Percentiles rank a stretch among this genome's conserved stretches.
phyloP scores from a whole-genome alignment of 2,113 vertebrate genomes.

The Polypterus senegalus region DNA sequence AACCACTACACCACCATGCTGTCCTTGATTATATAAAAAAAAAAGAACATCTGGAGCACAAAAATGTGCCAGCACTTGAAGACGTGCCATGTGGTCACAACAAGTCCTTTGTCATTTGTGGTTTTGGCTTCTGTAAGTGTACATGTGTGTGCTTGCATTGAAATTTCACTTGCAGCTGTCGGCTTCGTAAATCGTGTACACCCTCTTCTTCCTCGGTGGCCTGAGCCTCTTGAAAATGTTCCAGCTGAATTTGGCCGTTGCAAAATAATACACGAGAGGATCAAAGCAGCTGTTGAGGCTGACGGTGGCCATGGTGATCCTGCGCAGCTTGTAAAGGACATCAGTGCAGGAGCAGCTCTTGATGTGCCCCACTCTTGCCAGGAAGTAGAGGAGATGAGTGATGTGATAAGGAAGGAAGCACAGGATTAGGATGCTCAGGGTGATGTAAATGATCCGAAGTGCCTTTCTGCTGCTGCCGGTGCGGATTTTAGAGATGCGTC shows the following conservation, averaged over 20 bases:
- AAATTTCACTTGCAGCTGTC: not conserved
- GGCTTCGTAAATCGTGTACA: conserved; percentile 35
- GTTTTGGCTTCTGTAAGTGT: too few relatives aligned
- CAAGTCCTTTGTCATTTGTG: too few relatives aligned
- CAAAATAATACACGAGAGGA: conserved; percentile 59
- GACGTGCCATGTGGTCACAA: too few relatives aligned
- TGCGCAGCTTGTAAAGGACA: conserved; percentile 34
- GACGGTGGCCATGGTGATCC: conserved; percentile 46
- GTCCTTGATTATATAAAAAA: too few relatives aligned
- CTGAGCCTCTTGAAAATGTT: conserved; percentile 13
- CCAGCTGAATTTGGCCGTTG: conserved; percentile 41
- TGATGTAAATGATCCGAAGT: conserved; percentile 43
- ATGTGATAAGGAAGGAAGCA: conserved; percentile 60
- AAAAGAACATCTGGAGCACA: too few relatives aligned
- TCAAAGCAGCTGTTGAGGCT: conserved; percentile 63
- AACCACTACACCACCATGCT: too few relatives aligned
- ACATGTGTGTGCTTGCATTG: too few relatives aligned
- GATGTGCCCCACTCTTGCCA: conserved; percentile 31
- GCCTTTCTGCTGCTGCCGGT: conserved; percentile 39
- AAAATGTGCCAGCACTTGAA: too few relatives aligned
- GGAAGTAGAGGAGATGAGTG: conserved; percentile 48
- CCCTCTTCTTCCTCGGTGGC: conserved; percentile 7
- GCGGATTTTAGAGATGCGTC: conserved; percentile 32
- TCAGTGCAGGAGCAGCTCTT: not conserved
- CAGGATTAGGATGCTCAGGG: conserved; percentile 55